Base-by-base conservation (phyloP, 2,888 invertebrate species). In the Tenthredo mesomela region DNA sequence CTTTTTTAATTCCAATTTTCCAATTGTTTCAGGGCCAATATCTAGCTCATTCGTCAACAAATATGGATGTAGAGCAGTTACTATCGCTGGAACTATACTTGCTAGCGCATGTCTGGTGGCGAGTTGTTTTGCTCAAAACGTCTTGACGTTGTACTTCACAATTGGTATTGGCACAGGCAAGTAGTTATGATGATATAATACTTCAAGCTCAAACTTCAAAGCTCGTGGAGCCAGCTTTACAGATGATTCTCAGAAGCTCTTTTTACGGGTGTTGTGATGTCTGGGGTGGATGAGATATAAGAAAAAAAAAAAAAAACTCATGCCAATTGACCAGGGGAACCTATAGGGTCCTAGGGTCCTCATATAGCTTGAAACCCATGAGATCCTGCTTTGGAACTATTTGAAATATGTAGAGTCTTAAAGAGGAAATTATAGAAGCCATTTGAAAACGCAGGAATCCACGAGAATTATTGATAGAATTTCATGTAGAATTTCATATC, bases 21-120 rank as follows among this genome's bases (percentile, higher is more conserved):
- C 15, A 33, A 12, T 67, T 12, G 43, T 33, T 77, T 67, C 95
- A 99, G 99, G 99, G 89, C 99, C 99, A 18, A 96, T 99, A 89
- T 98, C 99, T 40, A 98, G 99, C 90, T 97, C 97, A 0, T 96
- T 99, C 90, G 99, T 99, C 75, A 99, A 99, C 94, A 96, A 97
- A 88, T 99, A 97, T 94, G 99, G 99, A 29, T 99, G 99, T 92
- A 96, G 98, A 58, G 91, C 95, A 1, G 98, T 99, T 84, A 99
- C 99, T 0, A 97, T 99, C 86, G 96, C 95, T 0, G 99, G 99
- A 0, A 96, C 98, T 1, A 93, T 98, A 83, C 93, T 98, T 37
- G 97, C 98, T 0, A 94, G 97, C 9, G 89, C 94, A 0, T 98
- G 98, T 89, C 96, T 99, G 88, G 94, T 97, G 7, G 90, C 96